Evolutionary conservation across 2,888 invertebrate genomes (phyloP), one percentile per base, ranked within the genome.

Genomic region (Ctenicera cuprea): DNA sequence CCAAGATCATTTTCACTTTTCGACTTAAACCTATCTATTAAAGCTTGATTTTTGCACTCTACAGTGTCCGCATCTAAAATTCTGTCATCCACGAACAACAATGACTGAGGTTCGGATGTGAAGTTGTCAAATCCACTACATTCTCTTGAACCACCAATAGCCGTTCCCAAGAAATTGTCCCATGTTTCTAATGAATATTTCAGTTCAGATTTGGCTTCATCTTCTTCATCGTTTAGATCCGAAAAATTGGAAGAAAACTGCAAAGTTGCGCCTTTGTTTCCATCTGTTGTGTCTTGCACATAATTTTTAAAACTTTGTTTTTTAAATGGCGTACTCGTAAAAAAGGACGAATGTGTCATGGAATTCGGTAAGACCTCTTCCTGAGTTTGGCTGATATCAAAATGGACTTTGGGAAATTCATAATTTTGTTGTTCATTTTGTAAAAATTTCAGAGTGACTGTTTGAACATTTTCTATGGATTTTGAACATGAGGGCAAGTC

Each of bases 171-270:
- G 77, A 87, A 87, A 74, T 85, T 86, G 79, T 87, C 86, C 87
- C 87, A 87, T 0, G 87, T 87, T 77, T 87, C 87, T 63, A 87
- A 76, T 0, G 87, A 87, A 79, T 87, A 87, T 66, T 85, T 84
- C 43, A 87, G 79, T 74, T 81, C 77, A 14, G 57, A 37, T 37
- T 66, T 57, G 3, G 30, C 11, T 67, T 73, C 52, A 37, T 45
- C 33, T 48, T 62, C 30, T 37, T 37, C 50, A 0, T 43, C 16
- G 37, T 62, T 45, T 20, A 57, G n/a, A 14, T 69, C 64, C 9
- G 41, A 38, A 72, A 90, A 90, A 77, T 90, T 89, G 0, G 90
- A 89, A 0, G 90, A 90, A 79, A 90, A 90, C 5, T 89, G 88
- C 30, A 89, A 77, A n/a, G 88, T 76, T 79, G 89, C 89, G 77